phyloP scores from a whole-genome alignment of 2,888 invertebrate genomes.

The Tholera decimalis region DNA sequence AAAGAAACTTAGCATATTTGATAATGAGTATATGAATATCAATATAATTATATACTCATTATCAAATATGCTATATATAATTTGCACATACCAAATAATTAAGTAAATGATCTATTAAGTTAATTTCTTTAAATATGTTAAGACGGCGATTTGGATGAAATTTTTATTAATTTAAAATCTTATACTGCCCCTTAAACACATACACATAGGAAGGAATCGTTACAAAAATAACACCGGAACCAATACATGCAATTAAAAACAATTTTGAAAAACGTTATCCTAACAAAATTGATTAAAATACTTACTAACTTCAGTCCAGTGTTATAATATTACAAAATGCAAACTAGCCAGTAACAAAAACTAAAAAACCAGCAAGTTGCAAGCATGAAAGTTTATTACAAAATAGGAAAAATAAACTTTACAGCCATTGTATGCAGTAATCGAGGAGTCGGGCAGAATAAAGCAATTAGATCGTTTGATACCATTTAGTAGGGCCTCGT shows the following conservation, averaged over 20 bases:
- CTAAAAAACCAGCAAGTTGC: constrained; percentile 46
- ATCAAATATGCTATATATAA: no score
- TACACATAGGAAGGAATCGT: background rate
- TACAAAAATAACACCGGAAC: background rate
- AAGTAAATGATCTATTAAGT: no score
- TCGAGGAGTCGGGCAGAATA: constrained; percentile 59
- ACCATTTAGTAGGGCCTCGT: constrained; percentile 61
- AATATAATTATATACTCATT: no score
- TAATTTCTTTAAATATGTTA: no score
- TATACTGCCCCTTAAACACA: no score
- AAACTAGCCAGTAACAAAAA: constrained; percentile 19
- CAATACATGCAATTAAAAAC: constrained; percentile 4
- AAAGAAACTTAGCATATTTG: no score
- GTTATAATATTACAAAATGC: constrained; percentile 22
- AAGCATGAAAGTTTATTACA: constrained; percentile 56
- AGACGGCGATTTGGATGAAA: no score
- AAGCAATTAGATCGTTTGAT: constrained; percentile 67
- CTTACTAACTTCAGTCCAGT: constrained; percentile 9
- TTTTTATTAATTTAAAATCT: no score
- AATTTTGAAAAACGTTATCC: constrained; percentile 1
- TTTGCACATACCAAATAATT: no score
- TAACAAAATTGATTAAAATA: constrained; percentile 11
- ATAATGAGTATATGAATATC: no score
- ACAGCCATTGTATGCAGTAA: constrained; percentile 60
- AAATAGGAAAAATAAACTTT: constrained; percentile 59